These are phyloP conservation scores for Lepus oiostolus DNA, from an alignment of 2,797 vertebrate genomes.

Conservation along the genomic window DNA sequence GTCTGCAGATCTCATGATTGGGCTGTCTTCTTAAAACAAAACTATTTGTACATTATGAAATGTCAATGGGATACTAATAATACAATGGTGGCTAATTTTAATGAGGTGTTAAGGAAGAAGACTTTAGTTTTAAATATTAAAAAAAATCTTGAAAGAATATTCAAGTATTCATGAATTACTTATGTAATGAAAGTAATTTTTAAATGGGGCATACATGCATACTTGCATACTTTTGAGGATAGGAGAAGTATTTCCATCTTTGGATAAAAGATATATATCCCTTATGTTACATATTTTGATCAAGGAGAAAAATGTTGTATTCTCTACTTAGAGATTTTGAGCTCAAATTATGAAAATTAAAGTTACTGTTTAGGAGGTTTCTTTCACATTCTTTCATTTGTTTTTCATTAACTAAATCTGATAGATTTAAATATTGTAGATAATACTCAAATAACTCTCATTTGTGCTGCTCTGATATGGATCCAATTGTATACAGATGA, in stretches of 20 bases:
- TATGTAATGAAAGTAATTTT: constrained; percentile 42
- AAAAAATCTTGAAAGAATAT: background rate
- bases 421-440: constrained; percentile 46
- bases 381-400: constrained; percentile 29
- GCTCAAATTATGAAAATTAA: constrained; percentile 42
- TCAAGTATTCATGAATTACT: background rate
- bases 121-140: constrained; percentile 24
- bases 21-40: background rate
- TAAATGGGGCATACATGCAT: background rate
- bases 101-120: background rate
- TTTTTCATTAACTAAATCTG: constrained; percentile 46
- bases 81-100: constrained; percentile 5
- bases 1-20: background rate
- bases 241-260: background rate
- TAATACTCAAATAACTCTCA: constrained; percentile 37
- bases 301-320: background rate
- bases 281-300: background rate
- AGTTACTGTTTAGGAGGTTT: background rate
- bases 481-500: constrained; percentile 24
- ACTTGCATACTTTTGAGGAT: constrained; percentile 31
- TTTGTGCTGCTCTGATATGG: constrained; percentile 25
- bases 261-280: background rate
- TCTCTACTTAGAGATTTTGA: background rate
- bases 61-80: background rate
- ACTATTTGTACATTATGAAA: background rate